Evolutionary conservation across 2,797 vertebrate species (phyloP).

Genomic region (Xenops minutus): DNA sequence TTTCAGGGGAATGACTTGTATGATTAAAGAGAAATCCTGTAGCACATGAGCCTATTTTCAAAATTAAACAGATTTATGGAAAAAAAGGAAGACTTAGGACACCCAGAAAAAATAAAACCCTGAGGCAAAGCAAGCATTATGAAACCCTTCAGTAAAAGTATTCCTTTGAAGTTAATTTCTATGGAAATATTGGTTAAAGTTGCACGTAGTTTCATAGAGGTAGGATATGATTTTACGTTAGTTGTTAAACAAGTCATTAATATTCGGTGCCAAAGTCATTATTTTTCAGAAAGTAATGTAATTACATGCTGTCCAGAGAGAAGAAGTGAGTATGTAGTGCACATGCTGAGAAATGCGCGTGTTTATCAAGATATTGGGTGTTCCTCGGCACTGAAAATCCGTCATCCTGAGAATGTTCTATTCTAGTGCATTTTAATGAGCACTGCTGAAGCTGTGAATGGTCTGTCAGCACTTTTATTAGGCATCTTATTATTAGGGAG

Average conservation of each 20-base stretch:
- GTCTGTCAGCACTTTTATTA: slow-evolving; percentile 56
- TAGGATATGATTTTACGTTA: slow-evolving; percentile 12
- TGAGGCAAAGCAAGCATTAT: not conserved
- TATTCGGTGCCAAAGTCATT: not conserved
- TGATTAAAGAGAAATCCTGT: not conserved
- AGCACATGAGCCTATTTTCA: not conserved
- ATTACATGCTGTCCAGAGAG: slow-evolving; percentile 13
- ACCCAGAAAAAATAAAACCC: not conserved
- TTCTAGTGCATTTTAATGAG: slow-evolving; percentile 48
- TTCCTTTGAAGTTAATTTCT: not conserved
- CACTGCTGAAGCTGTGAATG: not conserved
- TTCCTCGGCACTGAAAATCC: not conserved
- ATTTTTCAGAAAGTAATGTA: slow-evolving; percentile 8
- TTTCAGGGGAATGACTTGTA: not conserved
- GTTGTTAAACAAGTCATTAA: slow-evolving; percentile 49
- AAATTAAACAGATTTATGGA: not conserved
- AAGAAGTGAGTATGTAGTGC: not conserved
- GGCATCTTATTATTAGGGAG: slow-evolving; percentile 45
- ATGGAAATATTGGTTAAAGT: slow-evolving; percentile 2
- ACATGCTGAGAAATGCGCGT: not conserved
- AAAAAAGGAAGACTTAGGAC: not conserved
- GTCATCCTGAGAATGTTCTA: slow-evolving; percentile 4
- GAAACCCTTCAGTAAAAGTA: not conserved
- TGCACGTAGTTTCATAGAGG: not conserved
- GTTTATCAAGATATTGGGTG: slow-evolving; percentile 12